These are phyloP conservation scores for Ascidia mentula DNA, from an alignment of 23 tunicate genomes.

Conservation along the genomic window DNA sequence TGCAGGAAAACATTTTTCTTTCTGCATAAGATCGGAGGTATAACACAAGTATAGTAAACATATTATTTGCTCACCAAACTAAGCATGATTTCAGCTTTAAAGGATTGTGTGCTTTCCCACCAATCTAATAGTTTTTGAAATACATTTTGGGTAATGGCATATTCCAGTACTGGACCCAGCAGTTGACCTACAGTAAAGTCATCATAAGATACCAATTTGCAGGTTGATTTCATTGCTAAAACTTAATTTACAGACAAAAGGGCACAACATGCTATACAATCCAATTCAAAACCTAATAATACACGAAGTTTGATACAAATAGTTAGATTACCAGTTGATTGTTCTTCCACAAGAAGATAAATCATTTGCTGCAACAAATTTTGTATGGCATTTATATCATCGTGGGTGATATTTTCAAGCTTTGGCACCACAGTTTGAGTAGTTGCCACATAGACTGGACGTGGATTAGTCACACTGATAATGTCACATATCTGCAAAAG, in stretches of 20 bases:
- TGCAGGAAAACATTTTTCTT: too few species aligned
- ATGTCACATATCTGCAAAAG: constrained; percentile 45
- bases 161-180: constrained; percentile 71
- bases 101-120: constrained; percentile 45
- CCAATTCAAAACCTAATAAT: too few species aligned
- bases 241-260: too few species aligned
- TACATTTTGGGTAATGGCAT: constrained; percentile 54
- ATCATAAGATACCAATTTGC: background rate
- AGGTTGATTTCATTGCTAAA: too few species aligned
- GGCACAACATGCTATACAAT: too few species aligned
- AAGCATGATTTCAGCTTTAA: constrained; percentile 40
- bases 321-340: constrained; percentile 31
- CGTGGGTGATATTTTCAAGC: constrained; percentile 45
- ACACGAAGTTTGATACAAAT: too few species aligned
- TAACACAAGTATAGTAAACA: too few species aligned
- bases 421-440: constrained; percentile 11
- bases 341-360: constrained; percentile 78
- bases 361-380: constrained; percentile 82
- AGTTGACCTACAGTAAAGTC: constrained; percentile 24
- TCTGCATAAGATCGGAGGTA: too few species aligned
- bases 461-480: constrained; percentile 35
- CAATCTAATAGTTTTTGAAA: constrained; percentile 65
- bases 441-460: constrained; percentile 7
- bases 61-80: constrained; percentile 34
- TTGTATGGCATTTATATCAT: constrained; percentile 67